Evolutionary conservation across 2,113 vertebrate genomes (phyloP).

Genomic region (Lonchura striata): DNA sequence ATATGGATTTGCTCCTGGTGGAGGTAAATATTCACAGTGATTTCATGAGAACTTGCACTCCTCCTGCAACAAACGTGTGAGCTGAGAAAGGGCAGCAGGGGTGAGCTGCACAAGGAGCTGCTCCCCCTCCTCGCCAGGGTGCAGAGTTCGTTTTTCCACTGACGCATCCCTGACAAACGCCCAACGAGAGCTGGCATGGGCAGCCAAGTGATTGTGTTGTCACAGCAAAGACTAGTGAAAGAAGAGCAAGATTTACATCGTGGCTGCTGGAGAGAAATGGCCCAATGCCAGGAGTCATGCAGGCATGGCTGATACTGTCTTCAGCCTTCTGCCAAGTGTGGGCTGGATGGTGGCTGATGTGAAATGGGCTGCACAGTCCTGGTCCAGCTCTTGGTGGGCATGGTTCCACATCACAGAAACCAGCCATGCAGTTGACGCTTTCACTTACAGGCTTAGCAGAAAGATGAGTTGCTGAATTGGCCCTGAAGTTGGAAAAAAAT

Average conservation of each 20-base stretch:
- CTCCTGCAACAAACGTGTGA: neutral
- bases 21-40: neutral
- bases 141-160: slow-evolving; percentile 38
- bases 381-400: slow-evolving; percentile 45
- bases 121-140: neutral
- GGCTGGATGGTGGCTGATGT: slow-evolving; percentile 33
- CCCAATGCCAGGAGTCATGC: slow-evolving; percentile 30
- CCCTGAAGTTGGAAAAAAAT: neutral
- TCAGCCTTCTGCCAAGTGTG: slow-evolving; percentile 19
- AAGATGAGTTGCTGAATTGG: neutral
- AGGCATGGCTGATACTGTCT: slow-evolving; percentile 22
- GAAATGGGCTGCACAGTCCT: neutral
- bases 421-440: neutral
- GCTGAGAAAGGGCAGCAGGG: neutral
- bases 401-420: slow-evolving; percentile 43
- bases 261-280: slow-evolving; percentile 15
- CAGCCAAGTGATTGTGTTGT: slow-evolving; percentile 60
- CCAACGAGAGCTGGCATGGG: neutral
- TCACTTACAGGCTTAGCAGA: slow-evolving; percentile 2
- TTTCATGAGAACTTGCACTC: neutral
- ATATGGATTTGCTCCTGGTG: neutral
- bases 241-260: slow-evolving; percentile 41
- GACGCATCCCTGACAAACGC: slow-evolving; percentile 30
- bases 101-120: neutral
- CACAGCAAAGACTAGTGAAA: slow-evolving; percentile 35